Evolutionary conservation across 2,888 invertebrate genomes (phyloP), one percentile per base, ranked within the genome.

Genomic region (Heliconius cydno): DNA sequence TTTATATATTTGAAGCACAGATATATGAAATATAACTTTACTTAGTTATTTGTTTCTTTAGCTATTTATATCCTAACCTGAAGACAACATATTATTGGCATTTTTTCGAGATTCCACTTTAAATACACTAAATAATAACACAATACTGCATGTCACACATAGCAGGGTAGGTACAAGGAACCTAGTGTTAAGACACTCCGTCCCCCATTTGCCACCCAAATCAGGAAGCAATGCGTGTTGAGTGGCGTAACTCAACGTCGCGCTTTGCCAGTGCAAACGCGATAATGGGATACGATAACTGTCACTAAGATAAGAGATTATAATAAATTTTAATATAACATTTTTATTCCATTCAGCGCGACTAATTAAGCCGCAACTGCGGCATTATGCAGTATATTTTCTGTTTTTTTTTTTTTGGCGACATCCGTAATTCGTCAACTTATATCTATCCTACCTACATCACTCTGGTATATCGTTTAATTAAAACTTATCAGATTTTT

Each of bases 311-410:
- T 6, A 52, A 34, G 7, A 12, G 1, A 57, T 72, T 52, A 25
- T 22, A 34, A 73, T 73, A 74, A 78, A 76, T 74, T 81, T 73
- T 57, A 57, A 74, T 74, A 57, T 65, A 41, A 74, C 70, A 30
- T 66, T 34, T 34, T 73, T 57, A n/a, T 30, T 72, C 25, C 52
- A 38, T 70, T 46, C 41, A 25, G 15, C 12, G 15, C 15, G 70
- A 74, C 74, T 79, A 79, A 81, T 81, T 77, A 77, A 79, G 71
- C 77, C 52, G 81, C 81, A 81, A 76, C 76, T 77, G 77, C 80
- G 79, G 78, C 76, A 80, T 80, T 79, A 83, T 83, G 83, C 83
- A 79, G 83, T 77, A 80, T 79, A 52, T 72, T 73, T 77, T 68
- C 66, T 41, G 9, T 46, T 57, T 79, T 41, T 46, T 57, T 79